phyloP scores from a whole-genome alignment of 2,888 invertebrate genomes.

The Bimastos eiseni region DNA sequence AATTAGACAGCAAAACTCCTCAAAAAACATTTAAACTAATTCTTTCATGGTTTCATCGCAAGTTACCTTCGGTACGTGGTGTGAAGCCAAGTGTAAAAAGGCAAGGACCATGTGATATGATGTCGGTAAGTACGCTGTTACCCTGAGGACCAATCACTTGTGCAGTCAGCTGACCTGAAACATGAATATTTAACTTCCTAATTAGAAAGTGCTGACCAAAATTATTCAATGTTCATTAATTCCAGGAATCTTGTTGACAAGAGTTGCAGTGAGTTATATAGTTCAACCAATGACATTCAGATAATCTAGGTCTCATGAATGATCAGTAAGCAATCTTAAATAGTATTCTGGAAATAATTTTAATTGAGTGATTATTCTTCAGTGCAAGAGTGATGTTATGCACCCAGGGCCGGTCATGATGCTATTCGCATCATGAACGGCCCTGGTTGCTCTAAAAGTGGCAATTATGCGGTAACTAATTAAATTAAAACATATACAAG shows the following conservation, averaged over 20 bases:
- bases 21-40: neutral
- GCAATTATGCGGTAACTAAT: neutral
- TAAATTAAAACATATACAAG: no score
- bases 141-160: slow-evolving; percentile 30
- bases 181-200: neutral
- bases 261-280: no score
- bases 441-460: no score
- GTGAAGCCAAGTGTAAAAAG: slow-evolving; percentile 19
- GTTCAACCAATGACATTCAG: neutral
- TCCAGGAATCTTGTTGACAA: no score
- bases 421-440: no score
- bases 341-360: no score
- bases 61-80: slow-evolving; percentile 31
- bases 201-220: neutral
- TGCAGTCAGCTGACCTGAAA: slow-evolving; percentile 28
- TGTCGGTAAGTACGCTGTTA: slow-evolving; percentile 24
- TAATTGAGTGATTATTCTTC: no score
- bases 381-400: no score
- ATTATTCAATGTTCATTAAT: no score
- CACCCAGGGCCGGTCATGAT: no score
- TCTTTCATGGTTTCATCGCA: neutral
- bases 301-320: no score
- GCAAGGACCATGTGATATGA: neutral
- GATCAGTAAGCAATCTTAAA: no score
- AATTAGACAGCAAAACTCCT: neutral